Conservation (phyloP, 2,888 invertebrate species). For the Molorchus minor region DNA sequence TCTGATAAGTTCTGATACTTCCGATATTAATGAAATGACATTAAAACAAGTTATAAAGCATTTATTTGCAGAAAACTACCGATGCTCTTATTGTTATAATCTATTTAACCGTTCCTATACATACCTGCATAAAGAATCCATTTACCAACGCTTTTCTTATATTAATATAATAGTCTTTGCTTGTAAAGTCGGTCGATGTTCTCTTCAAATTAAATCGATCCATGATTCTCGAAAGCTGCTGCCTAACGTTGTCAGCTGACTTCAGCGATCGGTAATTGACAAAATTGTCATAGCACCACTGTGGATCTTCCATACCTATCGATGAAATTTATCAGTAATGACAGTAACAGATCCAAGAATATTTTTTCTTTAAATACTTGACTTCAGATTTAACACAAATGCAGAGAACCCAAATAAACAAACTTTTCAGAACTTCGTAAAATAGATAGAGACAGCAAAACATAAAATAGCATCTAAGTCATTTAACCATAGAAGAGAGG, state of each 20-base stretch:
- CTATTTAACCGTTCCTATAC: too few relatives aligned
- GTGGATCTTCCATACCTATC: slow-evolving; percentile 94
- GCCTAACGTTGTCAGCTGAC: slow-evolving; percentile 97
- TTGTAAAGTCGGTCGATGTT: slow-evolving; percentile 97
- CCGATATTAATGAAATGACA: too few relatives aligned
- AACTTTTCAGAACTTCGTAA: too few relatives aligned
- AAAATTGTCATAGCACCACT: slow-evolving; percentile 99
- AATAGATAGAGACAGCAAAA: too few relatives aligned
- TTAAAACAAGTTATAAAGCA: too few relatives aligned
- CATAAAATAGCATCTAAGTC: too few relatives aligned
- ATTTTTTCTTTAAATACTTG: slow-evolving; percentile 3
- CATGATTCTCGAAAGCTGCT: slow-evolving; percentile 98
- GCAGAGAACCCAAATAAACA: too few relatives aligned
- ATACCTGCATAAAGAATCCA: slow-evolving; percentile 99
- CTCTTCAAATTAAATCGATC: slow-evolving; percentile 93
- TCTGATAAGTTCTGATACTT: too few relatives aligned
- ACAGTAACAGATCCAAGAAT: background rate
- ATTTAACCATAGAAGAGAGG: too few relatives aligned
- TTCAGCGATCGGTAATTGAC: slow-evolving; percentile 98
- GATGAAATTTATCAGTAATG: background rate
- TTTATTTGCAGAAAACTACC: too few relatives aligned
- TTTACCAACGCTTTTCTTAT: slow-evolving; percentile 98
- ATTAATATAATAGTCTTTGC: slow-evolving; percentile 98
- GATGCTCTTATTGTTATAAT: background rate
- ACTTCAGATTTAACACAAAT: too few relatives aligned